Percentiles rank a stretch among this genome's conserved stretches.
phyloP scores from a whole-genome alignment of 2,113 vertebrate genomes.

The Lycocorax pyrrhopterus region DNA sequence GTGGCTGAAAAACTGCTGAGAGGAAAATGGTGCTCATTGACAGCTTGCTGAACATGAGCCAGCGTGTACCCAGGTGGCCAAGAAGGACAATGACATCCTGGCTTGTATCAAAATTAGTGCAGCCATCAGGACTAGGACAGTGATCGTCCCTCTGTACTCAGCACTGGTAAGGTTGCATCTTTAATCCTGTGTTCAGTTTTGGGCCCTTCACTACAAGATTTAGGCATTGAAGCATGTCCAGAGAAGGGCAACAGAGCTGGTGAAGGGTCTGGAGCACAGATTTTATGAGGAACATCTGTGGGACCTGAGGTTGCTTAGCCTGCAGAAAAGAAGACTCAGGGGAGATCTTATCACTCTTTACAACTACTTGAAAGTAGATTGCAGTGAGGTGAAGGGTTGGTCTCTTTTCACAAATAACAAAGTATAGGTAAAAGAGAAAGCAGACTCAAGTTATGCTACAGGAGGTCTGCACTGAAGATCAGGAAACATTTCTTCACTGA shows the following conservation, averaged over 20 bases:
- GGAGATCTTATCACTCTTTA: neutral
- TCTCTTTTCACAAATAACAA: neutral
- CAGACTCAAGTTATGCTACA: neutral
- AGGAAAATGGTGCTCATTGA: accelerated
- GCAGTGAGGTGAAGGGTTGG: too few species aligned
- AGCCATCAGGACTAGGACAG: neutral
- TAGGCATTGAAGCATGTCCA: neutral
- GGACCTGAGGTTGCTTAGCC: neutral
- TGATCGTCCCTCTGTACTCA: neutral
- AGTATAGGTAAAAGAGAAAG: neutral
- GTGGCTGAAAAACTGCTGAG: neutral
- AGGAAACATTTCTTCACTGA: neutral
- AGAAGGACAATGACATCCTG: neutral
- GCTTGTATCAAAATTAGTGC: neutral
- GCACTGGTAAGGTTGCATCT: neutral
- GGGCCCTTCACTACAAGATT: neutral
- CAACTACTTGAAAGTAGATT: neutral
- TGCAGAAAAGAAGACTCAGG: neutral
- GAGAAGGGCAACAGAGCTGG: neutral
- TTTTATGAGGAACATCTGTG: neutral
- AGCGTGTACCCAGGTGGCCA: neutral
- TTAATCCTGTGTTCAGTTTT: neutral
- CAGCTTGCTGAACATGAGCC: neutral
- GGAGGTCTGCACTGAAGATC: neutral
- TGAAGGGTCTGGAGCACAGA: neutral